Percentiles rank a stretch among this genome's conserved stretches.
These are phyloP conservation scores for Salvator merianae DNA, from an alignment of 2,113 vertebrate genomes.

Conservation along the genomic window DNA sequence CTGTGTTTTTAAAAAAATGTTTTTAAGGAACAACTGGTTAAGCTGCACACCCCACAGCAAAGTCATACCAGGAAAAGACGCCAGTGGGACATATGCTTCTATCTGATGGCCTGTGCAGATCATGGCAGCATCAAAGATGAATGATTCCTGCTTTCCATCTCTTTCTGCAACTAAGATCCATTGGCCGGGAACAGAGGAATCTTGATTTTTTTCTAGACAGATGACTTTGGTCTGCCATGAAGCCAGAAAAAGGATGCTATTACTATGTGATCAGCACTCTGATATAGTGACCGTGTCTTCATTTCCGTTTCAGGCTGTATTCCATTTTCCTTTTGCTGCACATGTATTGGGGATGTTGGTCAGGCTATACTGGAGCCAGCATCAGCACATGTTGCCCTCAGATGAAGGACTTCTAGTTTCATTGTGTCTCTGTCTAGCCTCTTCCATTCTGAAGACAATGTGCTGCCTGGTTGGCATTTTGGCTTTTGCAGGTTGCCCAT, in stretches of 20 bases:
- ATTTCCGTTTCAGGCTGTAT: no score
- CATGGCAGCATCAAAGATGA: constrained; percentile 79
- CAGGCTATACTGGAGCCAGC: no score
- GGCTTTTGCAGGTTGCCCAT: no score
- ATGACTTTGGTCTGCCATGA: constrained; percentile 76
- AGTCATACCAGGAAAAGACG: constrained; percentile 76
- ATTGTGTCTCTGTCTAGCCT: background rate
- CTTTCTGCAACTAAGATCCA: constrained; percentile 78
- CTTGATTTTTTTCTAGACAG: constrained; percentile 67
- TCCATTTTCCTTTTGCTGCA: no score
- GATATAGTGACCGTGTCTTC: no score
- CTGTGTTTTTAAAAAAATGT: background rate
- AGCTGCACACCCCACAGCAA: background rate
- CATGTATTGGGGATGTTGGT: no score
- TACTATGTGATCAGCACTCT: background rate
- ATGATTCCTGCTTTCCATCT: constrained; percentile 66
- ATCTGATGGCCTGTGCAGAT: constrained; percentile 78
- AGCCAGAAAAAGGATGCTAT: accelerated
- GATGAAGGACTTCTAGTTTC: no score
- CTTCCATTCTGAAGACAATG: no score
- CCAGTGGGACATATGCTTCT: constrained; percentile 66
- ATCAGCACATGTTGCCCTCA: no score
- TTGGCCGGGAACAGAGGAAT: constrained; percentile 77
- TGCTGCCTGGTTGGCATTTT: no score
- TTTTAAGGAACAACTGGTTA: background rate